phyloP scores from a whole-genome alignment of 2,113 vertebrate genomes.

The Sinocyclocheilus anophthalmus region DNA sequence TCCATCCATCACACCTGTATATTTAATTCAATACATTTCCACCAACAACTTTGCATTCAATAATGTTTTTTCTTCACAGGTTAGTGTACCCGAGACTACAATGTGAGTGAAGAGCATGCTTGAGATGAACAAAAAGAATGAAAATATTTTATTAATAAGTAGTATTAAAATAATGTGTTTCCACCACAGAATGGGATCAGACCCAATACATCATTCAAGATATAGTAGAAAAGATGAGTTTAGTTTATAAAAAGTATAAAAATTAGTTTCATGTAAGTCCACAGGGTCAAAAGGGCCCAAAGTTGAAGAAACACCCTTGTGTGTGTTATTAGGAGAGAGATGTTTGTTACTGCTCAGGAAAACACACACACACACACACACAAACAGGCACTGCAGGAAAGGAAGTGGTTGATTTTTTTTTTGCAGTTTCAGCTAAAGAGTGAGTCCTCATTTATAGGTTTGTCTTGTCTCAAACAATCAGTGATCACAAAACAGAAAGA shows the following conservation, averaged over 20 bases:
- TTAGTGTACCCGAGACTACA: too few relatives aligned
- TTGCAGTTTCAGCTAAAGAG: constrained; percentile 59
- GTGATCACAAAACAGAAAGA: background rate
- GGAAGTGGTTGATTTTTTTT: constrained; percentile 52
- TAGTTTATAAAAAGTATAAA: background rate
- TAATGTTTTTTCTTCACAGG: too few relatives aligned
- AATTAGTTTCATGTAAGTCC: background rate
- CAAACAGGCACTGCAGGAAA: constrained; percentile 42
- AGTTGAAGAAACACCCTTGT: background rate
- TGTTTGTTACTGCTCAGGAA: constrained; percentile 2
- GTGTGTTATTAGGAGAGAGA: background rate
- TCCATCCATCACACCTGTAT: background rate
- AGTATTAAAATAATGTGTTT: background rate
- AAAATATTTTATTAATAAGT: background rate
- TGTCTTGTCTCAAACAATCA: constrained; percentile 6
- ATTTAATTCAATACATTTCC: background rate
- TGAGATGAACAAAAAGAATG: background rate
- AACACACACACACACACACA: constrained; percentile 35
- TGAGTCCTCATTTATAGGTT: constrained; percentile 20
- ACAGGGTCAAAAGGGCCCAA: background rate
- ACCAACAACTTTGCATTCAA: background rate
- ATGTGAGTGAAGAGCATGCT: background rate
- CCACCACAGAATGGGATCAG: background rate
- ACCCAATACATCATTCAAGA: background rate
- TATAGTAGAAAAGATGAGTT: background rate